Evolutionary conservation across 2,797 vertebrate genomes (phyloP).

Genomic region (Melanotaenia nigrans): DNA sequence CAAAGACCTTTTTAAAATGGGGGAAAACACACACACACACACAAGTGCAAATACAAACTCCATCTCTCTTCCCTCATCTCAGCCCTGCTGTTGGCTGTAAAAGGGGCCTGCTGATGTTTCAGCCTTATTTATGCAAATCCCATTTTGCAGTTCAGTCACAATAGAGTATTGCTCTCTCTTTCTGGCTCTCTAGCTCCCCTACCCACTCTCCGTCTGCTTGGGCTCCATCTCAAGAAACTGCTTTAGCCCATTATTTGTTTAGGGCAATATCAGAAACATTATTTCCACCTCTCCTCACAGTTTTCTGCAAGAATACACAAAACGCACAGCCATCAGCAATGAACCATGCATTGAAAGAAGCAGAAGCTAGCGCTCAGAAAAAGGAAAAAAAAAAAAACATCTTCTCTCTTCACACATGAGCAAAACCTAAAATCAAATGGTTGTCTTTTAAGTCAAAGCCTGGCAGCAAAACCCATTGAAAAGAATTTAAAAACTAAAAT

Average conservation of each 20-base stretch:
- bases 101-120: constrained; percentile 77
- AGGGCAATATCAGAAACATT: constrained; percentile 63
- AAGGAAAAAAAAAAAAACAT: background rate
- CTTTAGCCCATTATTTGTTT: constrained; percentile 70
- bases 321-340: constrained; percentile 24
- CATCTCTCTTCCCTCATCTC: constrained; percentile 54
- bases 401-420: constrained; percentile 13
- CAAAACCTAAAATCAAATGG: constrained; percentile 30
- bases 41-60: constrained; percentile 29
- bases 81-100: constrained; percentile 73
- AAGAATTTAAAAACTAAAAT: background rate
- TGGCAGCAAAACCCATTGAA: background rate
- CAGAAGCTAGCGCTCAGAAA: constrained; percentile 7
- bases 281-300: constrained; percentile 55
- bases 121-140: constrained; percentile 86
- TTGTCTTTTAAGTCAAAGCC: constrained; percentile 2
- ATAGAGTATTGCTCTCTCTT: constrained; percentile 66
- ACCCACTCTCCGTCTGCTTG: constrained; percentile 62
- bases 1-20: background rate
- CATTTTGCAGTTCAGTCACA: constrained; percentile 82
- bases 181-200: constrained; percentile 58
- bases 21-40: constrained; percentile 10
- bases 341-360: constrained; percentile 18
- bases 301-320: constrained; percentile 55
- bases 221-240: constrained; percentile 73